Base-by-base conservation (phyloP, 2,113 vertebrate genomes). In the Entelurus aequoreus region DNA sequence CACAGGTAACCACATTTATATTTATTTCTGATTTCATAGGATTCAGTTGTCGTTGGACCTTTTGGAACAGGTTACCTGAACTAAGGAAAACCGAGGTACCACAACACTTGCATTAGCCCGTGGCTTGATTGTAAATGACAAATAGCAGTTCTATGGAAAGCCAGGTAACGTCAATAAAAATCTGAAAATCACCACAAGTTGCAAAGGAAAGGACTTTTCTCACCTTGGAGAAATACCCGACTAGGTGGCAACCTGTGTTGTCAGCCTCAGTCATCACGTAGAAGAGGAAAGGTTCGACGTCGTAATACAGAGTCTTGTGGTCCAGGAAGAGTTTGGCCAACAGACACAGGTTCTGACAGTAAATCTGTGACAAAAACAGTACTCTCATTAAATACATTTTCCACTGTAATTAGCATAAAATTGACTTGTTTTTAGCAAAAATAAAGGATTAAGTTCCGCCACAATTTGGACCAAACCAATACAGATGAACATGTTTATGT, bases 141-240 rank as follows among this genome's bases (percentile, higher is more conserved):
- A 28, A 28, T 3, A 28, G 28, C 28, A 28, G 28, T 28, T 28
- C 28, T 28, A 28, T 28, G 28, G 28, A 28, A 28, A 28, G 28
- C 28, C 28, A 28, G 28, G 28, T 4, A 3, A 28, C 4, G 28
- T 28, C 28, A 28, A 28, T 4, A 28, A 28, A 28, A 28, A 12
- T 46, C 42, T 42, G 40, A 42, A 42, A 46, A 46, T 5, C 11
- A 12, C 11, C 4, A 11, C 42, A 46, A 2, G 44, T 5, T 8
- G 44, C 35, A 37, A 58, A 42, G 3, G 5, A 58, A 28, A 46
- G 10, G 49, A 55, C 46, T 56, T 65, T 75, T 28, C 28, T 28
- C 28, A 94, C 94, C 93, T 96, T 94, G 49, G 93, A 95, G 81
- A 96, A 95, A 79, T 95, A 94, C 40, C 94, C 94, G 0, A 96